A percentile compares a stretch with the other conserved stretches of the same genome.
phyloP scores from a whole-genome alignment of 2,797 vertebrate species.

The Kryptolebias ocellatus region DNA sequence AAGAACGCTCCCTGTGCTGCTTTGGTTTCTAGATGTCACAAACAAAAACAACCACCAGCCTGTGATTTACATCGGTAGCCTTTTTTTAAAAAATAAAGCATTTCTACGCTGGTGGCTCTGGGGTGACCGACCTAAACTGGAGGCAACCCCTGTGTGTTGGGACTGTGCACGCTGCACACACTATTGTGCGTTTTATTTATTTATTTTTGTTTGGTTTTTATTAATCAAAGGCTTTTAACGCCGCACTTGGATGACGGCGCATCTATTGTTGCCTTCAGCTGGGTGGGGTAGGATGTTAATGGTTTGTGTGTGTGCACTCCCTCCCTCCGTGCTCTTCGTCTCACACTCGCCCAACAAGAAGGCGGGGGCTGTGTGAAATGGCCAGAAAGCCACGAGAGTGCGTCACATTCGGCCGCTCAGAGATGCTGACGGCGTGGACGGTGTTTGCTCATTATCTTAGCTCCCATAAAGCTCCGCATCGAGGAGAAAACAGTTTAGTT shows the following conservation, averaged over 20 bases:
- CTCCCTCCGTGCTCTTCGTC: conserved; percentile 19
- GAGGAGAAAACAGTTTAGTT: neutral
- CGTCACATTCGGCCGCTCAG: conserved; percentile 37
- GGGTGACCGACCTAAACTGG: conserved; percentile 3
- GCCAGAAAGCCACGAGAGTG: conserved; percentile 36
- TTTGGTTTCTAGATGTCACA: conserved; percentile 70
- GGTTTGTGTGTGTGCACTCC: conserved; percentile 5
- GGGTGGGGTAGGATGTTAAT: conserved; percentile 48
- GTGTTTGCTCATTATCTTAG: conserved; percentile 20
- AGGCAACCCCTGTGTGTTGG: conserved; percentile 20
- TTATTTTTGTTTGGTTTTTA: conserved; percentile 8
- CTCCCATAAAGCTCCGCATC: conserved; percentile 4
- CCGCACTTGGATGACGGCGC: conserved; percentile 21
- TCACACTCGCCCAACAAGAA: conserved; percentile 16
- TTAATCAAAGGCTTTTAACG: conserved; percentile 25
- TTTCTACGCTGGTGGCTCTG: conserved; percentile 40
- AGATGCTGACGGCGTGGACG: conserved; percentile 32
- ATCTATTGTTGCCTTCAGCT: conserved; percentile 29
- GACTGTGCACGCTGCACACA: conserved; percentile 20
- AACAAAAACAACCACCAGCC: conserved; percentile 58
- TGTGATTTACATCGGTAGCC: conserved; percentile 72
- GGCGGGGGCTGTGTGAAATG: conserved; percentile 55
- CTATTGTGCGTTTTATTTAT: conserved; percentile 7
- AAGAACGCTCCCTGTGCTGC: conserved; percentile 32
- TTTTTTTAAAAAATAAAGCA: conserved; percentile 61